These are phyloP conservation scores for Sminthurides bifidus DNA, from an alignment of 1,140 invertebrate species.

Conservation along the genomic window DNA sequence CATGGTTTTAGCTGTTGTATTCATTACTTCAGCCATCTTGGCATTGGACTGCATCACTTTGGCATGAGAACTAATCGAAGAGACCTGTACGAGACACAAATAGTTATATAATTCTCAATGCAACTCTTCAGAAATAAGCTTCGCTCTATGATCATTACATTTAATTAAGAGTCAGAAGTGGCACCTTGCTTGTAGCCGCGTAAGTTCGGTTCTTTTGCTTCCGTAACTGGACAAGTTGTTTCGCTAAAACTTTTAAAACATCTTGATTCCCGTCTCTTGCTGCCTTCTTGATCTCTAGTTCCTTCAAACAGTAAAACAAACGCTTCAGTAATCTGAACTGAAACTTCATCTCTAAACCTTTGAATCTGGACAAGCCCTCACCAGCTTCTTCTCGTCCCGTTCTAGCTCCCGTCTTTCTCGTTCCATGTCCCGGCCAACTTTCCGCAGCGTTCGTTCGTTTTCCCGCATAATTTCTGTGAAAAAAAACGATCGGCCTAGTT, in stretches of 20 bases:
- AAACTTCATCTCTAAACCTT: constrained; percentile 5
- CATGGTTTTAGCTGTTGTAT: constrained; percentile 76
- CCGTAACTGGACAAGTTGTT: constrained; percentile 72
- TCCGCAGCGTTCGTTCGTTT: constrained; percentile 64
- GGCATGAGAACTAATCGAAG: constrained; percentile 65
- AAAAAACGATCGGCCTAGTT: constrained; percentile 25
- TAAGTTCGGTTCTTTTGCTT: constrained; percentile 77
- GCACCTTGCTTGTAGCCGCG: constrained; percentile 58
- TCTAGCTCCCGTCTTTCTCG: constrained; percentile 72
- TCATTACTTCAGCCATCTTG: constrained; percentile 73
- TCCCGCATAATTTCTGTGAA: constrained; percentile 65
- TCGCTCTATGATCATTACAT: background rate
- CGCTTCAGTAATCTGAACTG: constrained; percentile 1
- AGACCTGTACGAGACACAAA: constrained; percentile 44
- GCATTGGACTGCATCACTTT: constrained; percentile 79
- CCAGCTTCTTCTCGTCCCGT: constrained; percentile 78
- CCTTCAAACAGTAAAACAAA: constrained; percentile 40
- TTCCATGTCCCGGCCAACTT: constrained; percentile 69
- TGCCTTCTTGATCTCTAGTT: constrained; percentile 76
- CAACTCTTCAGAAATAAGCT: background rate
- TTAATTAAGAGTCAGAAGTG: background rate
- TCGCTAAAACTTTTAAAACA: constrained; percentile 67
- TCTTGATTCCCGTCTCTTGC: constrained; percentile 77
- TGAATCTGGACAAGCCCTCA: constrained; percentile 35
- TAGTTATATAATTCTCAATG: background rate